Evolutionary conservation across 1,140 invertebrate genomes (phyloP).

Genomic region (Aphis gossypii): DNA sequence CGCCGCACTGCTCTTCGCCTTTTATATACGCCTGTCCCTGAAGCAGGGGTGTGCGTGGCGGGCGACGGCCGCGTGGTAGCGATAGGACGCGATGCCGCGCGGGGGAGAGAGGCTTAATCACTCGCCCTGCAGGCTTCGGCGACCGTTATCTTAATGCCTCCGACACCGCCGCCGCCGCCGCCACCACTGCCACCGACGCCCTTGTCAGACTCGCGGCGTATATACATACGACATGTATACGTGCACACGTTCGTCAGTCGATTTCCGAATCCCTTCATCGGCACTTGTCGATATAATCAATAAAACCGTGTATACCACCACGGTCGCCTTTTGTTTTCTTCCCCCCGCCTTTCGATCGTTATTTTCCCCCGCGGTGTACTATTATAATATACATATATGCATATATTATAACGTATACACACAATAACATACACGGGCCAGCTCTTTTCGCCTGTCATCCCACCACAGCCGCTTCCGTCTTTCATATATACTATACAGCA

Average conservation of each 20-base stretch:
- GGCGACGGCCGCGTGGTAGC: neutral
- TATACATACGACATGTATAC: neutral
- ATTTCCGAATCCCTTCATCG: conserved; percentile 53
- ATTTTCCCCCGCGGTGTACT: neutral
- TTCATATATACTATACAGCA: neutral
- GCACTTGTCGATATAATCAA: conserved; percentile 54
- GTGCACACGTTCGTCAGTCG: conserved; percentile 37
- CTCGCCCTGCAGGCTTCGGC: conserved; percentile 56
- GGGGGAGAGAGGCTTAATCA: conserved; percentile 44
- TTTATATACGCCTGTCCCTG: conserved; percentile 35
- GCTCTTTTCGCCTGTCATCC: neutral
- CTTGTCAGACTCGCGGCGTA: conserved; percentile 17
- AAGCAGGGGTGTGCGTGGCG: neutral
- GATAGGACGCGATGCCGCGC: neutral
- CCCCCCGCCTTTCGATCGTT: neutral
- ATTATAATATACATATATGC: neutral
- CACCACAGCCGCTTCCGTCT: neutral
- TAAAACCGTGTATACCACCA: neutral
- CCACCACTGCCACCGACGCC: neutral
- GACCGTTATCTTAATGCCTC: conserved; percentile 56
- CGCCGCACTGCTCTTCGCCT: neutral
- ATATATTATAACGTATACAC: neutral
- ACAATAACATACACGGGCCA: neutral
- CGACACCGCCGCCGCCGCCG: neutral
- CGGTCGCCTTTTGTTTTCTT: conserved; percentile 35